These are phyloP conservation scores for Aepyceros melampus DNA, from an alignment of 2,113 vertebrate genomes.

Conservation along the genomic window DNA sequence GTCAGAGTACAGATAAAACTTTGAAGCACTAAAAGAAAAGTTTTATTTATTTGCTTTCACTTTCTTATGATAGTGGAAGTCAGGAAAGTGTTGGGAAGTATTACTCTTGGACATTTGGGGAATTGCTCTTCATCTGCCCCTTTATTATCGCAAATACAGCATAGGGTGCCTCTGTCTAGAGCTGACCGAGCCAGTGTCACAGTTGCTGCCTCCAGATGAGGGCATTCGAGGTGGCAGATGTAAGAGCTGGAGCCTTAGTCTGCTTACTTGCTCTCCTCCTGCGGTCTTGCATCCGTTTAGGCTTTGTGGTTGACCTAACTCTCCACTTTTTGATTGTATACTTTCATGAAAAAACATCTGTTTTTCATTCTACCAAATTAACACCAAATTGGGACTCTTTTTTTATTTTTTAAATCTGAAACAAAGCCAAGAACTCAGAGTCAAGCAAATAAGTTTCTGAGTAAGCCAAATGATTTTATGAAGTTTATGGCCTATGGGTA, in stretches of 20 bases:
- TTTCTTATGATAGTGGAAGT: background rate
- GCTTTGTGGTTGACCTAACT: background rate
- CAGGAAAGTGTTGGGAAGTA: background rate
- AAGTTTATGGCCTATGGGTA: background rate
- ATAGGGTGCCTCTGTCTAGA: background rate
- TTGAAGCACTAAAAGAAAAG: background rate
- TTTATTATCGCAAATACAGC: background rate
- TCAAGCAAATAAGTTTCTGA: background rate
- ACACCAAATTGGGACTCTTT: background rate
- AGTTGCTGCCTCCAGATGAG: background rate
- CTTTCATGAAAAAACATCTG: background rate
- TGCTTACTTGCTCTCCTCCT: background rate
- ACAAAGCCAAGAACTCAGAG: background rate
- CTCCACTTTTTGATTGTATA: background rate
- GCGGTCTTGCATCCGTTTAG: background rate
- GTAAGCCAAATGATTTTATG: background rate
- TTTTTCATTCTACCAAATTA: background rate
- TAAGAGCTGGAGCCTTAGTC: background rate
- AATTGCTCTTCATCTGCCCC: background rate
- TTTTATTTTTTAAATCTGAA: slow-evolving; percentile 25
- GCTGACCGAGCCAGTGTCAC: background rate
- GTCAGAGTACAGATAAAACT: background rate
- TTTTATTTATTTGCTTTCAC: background rate
- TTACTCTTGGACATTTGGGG: background rate
- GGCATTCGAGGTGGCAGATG: background rate